These are phyloP conservation scores for Scylla paramamosain DNA, from an alignment of 1,140 invertebrate genomes.

Conservation along the genomic window DNA sequence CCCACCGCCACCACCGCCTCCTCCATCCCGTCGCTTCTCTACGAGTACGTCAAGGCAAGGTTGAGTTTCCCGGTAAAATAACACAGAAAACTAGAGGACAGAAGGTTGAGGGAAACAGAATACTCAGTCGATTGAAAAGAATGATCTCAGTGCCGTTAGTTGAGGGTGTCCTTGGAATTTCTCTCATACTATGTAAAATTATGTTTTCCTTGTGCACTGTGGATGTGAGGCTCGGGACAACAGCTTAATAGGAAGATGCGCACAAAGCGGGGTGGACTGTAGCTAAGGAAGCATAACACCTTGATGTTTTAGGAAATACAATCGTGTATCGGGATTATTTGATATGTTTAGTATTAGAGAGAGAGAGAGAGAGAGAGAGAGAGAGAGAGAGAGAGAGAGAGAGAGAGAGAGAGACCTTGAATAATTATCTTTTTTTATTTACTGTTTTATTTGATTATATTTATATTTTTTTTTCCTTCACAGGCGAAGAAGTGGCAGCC, in stretches of 20 bases:
- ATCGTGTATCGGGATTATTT: not conserved
- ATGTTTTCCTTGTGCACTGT: too few relatives aligned
- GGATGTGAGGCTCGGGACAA: too few relatives aligned
- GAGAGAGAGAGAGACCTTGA: not conserved
- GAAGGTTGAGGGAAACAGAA: not conserved
- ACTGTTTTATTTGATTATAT: not conserved
- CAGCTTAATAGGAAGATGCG: too few relatives aligned
- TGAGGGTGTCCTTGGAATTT: not conserved
- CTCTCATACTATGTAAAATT: not conserved
- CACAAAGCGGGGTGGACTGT: too few relatives aligned
- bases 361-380: constrained; percentile 61
- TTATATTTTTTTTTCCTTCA: not conserved
- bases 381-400: constrained; percentile 56
- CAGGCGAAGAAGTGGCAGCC: constrained; percentile 90
- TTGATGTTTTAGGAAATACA: not conserved
- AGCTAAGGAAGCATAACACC: too few relatives aligned
- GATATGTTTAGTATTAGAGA: not conserved
- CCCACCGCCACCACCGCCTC: not conserved
- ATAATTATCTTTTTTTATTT: not conserved
- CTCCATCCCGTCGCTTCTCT: not conserved
- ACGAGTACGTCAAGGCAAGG: too few relatives aligned
- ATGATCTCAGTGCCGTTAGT: not conserved
- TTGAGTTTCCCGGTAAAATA: too few relatives aligned
- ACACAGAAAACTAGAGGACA: not conserved
- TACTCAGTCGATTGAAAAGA: not conserved